Evolutionary conservation across 1,140 invertebrate genomes (phyloP).

Genomic region (Doryteuthis pealeii): DNA sequence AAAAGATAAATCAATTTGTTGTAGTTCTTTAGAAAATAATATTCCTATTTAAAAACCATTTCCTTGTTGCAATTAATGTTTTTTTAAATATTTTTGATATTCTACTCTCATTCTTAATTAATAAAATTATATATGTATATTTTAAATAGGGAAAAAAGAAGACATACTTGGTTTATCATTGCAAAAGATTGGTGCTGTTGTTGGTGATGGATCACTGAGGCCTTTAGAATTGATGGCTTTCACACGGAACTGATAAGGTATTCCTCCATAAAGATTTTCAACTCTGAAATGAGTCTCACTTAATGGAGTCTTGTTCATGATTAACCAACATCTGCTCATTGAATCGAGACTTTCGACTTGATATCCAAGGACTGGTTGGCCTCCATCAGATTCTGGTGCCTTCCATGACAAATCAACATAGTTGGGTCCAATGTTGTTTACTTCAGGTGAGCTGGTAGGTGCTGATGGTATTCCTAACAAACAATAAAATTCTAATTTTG

Average conservation of each 20-base stretch:
- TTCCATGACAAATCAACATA: conserved; percentile 94
- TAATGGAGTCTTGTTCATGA: conserved; percentile 84
- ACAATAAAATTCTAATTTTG: neutral
- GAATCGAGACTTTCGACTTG: conserved; percentile 70
- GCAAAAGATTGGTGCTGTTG: conserved; percentile 67
- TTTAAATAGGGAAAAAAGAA: too few species aligned
- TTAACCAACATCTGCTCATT: conserved; percentile 76
- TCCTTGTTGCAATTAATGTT: too few species aligned
- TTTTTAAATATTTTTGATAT: too few species aligned
- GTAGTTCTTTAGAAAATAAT: too few species aligned
- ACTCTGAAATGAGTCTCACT: conserved; percentile 85
- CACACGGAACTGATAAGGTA: conserved; percentile 94
- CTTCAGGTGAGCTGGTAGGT: conserved; percentile 57
- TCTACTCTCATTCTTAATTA: too few species aligned
- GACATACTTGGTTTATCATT: conserved; percentile 72
- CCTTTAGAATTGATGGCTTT: conserved; percentile 97
- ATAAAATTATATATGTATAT: too few species aligned
- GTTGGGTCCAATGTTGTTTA: conserved; percentile 88
- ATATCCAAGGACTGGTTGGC: conserved; percentile 80
- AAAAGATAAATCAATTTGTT: too few species aligned
- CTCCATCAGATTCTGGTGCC: conserved; percentile 96
- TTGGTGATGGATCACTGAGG: conserved; percentile 80
- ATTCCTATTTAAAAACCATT: too few species aligned
- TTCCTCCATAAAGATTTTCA: conserved; percentile 74
- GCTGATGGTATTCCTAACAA: conserved; percentile 45